A percentile compares a stretch with the other conserved stretches of the same genome.
These are phyloP conservation scores for Macrobrachium rosenbergii DNA, from an alignment of 1,140 invertebrate species.

Conservation along the genomic window DNA sequence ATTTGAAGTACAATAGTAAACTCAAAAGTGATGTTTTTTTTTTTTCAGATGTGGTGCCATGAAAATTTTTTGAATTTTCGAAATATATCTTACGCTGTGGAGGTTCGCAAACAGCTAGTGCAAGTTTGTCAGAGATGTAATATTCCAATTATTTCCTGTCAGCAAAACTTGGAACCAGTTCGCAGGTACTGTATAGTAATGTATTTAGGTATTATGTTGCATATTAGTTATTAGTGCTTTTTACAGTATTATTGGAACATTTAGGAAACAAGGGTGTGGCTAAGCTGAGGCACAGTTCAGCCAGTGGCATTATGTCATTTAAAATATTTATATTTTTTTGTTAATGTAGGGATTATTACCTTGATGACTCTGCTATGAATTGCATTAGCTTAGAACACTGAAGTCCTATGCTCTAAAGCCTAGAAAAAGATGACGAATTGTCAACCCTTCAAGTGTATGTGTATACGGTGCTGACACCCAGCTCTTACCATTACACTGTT, in stretches of 20 bases:
- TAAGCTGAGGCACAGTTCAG: too few relatives aligned
- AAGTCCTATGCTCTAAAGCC: too few relatives aligned
- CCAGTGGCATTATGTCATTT: too few relatives aligned
- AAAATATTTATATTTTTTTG: too few relatives aligned
- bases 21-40: slow-evolving; percentile 39
- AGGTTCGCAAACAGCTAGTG: slow-evolving; percentile 86
- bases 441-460: too few relatives aligned
- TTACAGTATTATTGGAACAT: not conserved
- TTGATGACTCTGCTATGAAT: too few relatives aligned
- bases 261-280: too few relatives aligned
- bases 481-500: too few relatives aligned
- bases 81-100: slow-evolving; percentile 85
- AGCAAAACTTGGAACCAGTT: slow-evolving; percentile 79
- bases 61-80: slow-evolving; percentile 90
- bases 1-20: slow-evolving; percentile 9
- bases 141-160: slow-evolving; percentile 81
- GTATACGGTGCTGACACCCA: too few relatives aligned
- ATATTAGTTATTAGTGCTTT: not conserved
- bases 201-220: not conserved
- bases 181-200: slow-evolving; percentile 73
- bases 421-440: too few relatives aligned
- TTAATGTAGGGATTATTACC: too few relatives aligned
- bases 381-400: too few relatives aligned
- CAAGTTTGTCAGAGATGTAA: slow-evolving; percentile 81
- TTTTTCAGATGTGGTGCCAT: slow-evolving; percentile 85